Conservation (phyloP, 2,113 vertebrate species). For the human (Homo sapiens) region DNA sequence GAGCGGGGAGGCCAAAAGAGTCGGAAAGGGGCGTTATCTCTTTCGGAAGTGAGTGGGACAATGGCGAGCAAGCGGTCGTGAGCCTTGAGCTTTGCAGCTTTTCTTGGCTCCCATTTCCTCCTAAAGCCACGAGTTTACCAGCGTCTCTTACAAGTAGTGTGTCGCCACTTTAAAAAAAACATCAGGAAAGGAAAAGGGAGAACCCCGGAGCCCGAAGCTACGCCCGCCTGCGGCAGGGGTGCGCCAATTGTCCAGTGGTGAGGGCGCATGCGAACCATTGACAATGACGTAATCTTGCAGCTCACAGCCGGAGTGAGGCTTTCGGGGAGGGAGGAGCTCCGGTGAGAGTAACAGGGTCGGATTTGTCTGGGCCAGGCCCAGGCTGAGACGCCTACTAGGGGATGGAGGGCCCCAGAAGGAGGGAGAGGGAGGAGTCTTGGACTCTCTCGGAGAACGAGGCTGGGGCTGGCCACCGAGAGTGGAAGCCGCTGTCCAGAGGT, state of each 20-base stretch:
- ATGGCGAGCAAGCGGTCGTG: not conserved
- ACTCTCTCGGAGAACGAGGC: fast-evolving
- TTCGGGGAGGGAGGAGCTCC: not conserved
- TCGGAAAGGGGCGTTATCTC: not conserved
- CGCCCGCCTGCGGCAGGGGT: not conserved
- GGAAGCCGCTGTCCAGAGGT: not conserved
- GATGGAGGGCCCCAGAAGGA: not conserved
- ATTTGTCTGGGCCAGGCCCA: not conserved
- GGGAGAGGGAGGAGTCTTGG: not conserved
- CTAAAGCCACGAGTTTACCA: not conserved
- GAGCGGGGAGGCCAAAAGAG: not conserved
- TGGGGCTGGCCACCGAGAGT: not conserved
- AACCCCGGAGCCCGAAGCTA: not conserved
- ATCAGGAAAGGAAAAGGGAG: not conserved
- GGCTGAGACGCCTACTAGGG: not conserved
- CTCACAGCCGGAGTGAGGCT: not conserved
- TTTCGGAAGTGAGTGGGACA: not conserved
- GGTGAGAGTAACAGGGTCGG: not conserved
- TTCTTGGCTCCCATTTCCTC: not conserved
- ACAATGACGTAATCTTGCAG: not conserved
- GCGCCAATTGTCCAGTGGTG: not conserved
- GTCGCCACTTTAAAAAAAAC: not conserved
- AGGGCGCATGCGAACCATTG: not conserved
- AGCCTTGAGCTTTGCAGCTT: not conserved
- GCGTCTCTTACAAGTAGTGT: not conserved